phyloP scores from a whole-genome alignment of 2,888 invertebrate genomes.

The Incurvaria masculella region DNA sequence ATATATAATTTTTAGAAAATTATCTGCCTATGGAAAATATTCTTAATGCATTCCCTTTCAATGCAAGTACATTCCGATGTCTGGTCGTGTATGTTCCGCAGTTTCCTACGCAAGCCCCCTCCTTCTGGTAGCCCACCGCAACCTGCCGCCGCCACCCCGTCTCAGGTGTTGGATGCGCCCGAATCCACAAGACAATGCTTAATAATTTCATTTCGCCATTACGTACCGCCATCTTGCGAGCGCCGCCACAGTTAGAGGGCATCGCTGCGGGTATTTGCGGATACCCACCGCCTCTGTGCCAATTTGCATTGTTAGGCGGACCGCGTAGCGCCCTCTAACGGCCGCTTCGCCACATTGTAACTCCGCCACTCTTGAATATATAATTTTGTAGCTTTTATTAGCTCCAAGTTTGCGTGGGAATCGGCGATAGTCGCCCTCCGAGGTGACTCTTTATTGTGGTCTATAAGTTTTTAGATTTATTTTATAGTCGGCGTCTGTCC shows the following conservation, averaged over 20 bases:
- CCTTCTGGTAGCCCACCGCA: too few species aligned
- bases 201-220: constrained; percentile 58
- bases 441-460: constrained; percentile 50
- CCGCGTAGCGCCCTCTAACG: constrained; percentile 53
- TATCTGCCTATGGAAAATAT: too few species aligned
- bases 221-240: constrained; percentile 52
- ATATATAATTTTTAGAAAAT: too few species aligned
- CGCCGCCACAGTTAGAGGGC: constrained; percentile 49
- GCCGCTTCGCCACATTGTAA: constrained; percentile 52
- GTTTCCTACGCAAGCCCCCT: too few species aligned
- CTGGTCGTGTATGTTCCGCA: too few species aligned
- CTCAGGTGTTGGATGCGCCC: constrained; percentile 57
- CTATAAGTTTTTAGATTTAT: constrained; percentile 55
- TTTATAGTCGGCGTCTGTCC: constrained; percentile 37
- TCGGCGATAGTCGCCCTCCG: constrained; percentile 47
- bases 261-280: constrained; percentile 29
- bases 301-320: constrained; percentile 58
- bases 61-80: too few species aligned
- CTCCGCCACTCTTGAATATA: constrained; percentile 45
- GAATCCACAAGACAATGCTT: constrained; percentile 58
- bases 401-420: constrained; percentile 56
- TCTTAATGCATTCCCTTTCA: too few species aligned
- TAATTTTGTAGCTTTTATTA: constrained; percentile 58
- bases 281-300: constrained; percentile 44
- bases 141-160: too few species aligned